These are phyloP conservation scores for Diplodus puntazzo DNA, from an alignment of 2,797 vertebrate species.

Conservation along the genomic window DNA sequence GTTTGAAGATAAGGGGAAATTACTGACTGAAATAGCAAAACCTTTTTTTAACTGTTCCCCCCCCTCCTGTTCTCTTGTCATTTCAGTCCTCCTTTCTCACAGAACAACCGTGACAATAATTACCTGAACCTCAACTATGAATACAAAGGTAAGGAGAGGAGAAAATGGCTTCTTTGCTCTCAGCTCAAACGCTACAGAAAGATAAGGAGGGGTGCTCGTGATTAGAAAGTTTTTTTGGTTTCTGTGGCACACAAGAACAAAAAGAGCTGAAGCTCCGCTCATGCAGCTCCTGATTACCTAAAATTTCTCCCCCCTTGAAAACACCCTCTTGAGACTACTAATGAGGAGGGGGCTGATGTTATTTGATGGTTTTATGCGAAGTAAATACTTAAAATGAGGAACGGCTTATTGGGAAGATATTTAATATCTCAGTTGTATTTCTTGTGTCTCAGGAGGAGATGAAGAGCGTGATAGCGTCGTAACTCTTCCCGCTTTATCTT, in stretches of 20 bases:
- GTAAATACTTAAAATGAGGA: constrained; percentile 34
- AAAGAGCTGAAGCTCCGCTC: constrained; percentile 3
- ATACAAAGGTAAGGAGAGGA: constrained; percentile 85
- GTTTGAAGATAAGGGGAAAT: constrained; percentile 65
- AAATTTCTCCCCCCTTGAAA: constrained; percentile 7
- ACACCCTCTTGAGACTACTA: constrained; percentile 35
- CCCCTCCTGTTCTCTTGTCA: constrained; percentile 57
- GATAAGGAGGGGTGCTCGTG: constrained; percentile 17
- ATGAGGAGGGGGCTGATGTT: constrained; percentile 18
- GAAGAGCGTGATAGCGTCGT: constrained; percentile 47
- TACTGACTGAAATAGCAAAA: constrained; percentile 51
- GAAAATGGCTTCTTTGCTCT: constrained; percentile 13
- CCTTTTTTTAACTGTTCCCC: constrained; percentile 11
- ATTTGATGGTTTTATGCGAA: constrained; percentile 33
- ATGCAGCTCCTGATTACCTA: not conserved
- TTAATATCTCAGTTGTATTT: constrained; percentile 39
- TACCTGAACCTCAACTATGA: constrained; percentile 88
- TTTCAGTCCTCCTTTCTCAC: constrained; percentile 85
- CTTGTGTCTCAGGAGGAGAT: constrained; percentile 39
- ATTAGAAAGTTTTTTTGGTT: constrained; percentile 17
- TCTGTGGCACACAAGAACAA: not conserved
- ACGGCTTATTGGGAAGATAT: constrained; percentile 22
- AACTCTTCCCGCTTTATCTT: constrained; percentile 37
- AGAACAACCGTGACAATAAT: constrained; percentile 88
- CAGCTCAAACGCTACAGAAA: constrained; percentile 5